phyloP scores from a whole-genome alignment of 2,113 vertebrate genomes.

The Salvelinus sp. region DNA sequence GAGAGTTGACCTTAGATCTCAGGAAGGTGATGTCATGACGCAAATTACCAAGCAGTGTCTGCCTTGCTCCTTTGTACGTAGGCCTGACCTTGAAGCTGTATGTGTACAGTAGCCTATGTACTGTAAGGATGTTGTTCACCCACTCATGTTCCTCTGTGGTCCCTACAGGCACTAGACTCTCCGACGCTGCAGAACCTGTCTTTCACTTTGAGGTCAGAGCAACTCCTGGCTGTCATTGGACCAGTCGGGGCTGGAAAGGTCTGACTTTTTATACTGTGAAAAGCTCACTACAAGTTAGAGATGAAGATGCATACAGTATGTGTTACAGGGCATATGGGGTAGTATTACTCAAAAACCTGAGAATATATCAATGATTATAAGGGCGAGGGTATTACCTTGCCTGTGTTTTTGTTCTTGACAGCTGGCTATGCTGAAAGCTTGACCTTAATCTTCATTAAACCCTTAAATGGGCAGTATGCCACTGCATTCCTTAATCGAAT shows the following conservation, averaged over 20 bases:
- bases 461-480: not conserved
- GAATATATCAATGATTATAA: no score
- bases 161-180: constrained; percentile 73
- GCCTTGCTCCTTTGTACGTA: no score
- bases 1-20: no score
- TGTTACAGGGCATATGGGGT: no score
- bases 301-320: not conserved
- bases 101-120: no score
- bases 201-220: constrained; percentile 80
- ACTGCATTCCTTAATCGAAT: not conserved
- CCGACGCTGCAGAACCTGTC: constrained; percentile 84
- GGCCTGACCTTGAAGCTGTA: no score
- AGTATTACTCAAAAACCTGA: no score
- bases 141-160: not conserved
- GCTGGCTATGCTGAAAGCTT: not conserved
- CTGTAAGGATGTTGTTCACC: no score
- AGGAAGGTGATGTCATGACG: no score
- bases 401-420: not conserved
- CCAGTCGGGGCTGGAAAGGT: constrained; percentile 96
- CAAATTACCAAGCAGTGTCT: no score
- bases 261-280: constrained; percentile 4
- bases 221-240: constrained; percentile 89
- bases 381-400: no score
- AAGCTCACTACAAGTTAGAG: not conserved
- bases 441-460: constrained; percentile 3